Evolutionary conservation across 2,888 invertebrate genomes (phyloP).

Genomic region (Pristionchus entomophagus): DNA sequence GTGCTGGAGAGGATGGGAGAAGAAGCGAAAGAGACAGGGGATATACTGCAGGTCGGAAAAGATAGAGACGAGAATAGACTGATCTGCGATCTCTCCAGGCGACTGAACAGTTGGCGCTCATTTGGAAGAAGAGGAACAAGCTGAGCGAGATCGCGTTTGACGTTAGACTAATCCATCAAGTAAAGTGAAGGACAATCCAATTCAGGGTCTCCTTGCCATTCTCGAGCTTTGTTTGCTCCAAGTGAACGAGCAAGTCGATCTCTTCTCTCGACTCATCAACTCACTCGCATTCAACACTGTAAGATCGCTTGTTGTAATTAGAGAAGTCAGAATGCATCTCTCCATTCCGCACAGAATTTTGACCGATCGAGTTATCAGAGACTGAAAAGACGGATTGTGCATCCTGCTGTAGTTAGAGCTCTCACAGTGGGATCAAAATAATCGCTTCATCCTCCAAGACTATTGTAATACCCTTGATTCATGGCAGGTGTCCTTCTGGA

Average conservation of each 20-base stretch:
- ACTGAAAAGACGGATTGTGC: neutral
- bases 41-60: neutral
- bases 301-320: constrained; percentile 36
- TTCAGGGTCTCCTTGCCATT: constrained; percentile 66
- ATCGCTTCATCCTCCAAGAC: too few relatives aligned
- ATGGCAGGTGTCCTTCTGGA: constrained; percentile 65
- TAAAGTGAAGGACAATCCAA: neutral
- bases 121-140: constrained; percentile 62
- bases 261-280: constrained; percentile 64
- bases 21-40: neutral
- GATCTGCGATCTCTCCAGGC: constrained; percentile 36
- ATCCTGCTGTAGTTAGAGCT: neutral
- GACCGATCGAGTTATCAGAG: too few relatives aligned
- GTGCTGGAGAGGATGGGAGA: constrained; percentile 4
- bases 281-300: constrained; percentile 68
- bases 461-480: too few relatives aligned
- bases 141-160: constrained; percentile 65
- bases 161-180: constrained; percentile 48
- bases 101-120: neutral
- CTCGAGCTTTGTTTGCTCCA: constrained; percentile 67
- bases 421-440: neutral
- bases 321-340: constrained; percentile 23
- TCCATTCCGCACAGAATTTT: neutral
- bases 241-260: constrained; percentile 54
- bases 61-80: neutral